These are phyloP conservation scores for Myopa tessellatipennis DNA, from an alignment of 2,888 invertebrate species.

Conservation along the genomic window DNA sequence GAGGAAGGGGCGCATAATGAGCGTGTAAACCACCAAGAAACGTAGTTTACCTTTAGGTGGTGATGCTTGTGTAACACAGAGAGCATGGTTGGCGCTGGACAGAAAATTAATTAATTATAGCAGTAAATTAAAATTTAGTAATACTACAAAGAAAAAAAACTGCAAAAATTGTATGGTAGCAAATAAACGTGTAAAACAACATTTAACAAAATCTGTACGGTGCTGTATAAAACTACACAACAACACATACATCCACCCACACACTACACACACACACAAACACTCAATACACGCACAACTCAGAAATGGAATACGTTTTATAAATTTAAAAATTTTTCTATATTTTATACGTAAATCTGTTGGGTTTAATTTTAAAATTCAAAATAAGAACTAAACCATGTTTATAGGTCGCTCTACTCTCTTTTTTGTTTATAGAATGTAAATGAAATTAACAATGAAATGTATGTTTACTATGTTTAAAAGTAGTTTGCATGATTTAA, in stretches of 20 bases:
- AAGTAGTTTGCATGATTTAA: constrained; percentile 55
- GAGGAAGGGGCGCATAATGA: no score
- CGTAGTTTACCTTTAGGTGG: neutral
- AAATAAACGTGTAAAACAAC: constrained; percentile 47
- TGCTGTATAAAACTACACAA: constrained; percentile 17
- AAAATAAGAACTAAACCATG: constrained; percentile 26
- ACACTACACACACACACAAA: constrained; percentile 29
- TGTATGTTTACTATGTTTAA: constrained; percentile 3
- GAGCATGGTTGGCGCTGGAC: constrained; percentile 24
- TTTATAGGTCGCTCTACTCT: no score
- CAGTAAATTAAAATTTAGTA: neutral
- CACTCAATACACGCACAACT: constrained; percentile 25
- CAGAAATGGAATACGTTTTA: neutral
- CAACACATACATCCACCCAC: constrained; percentile 30
- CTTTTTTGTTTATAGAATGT: neutral
- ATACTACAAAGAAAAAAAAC: constrained; percentile 1
- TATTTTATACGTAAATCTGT: neutral
- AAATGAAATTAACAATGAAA: constrained; percentile 11
- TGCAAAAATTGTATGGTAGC: constrained; percentile 46
- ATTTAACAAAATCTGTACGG: constrained; percentile 42
- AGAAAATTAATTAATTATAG: constrained; percentile 39
- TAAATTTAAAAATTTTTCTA: constrained; percentile 7
- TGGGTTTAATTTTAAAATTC: constrained; percentile 49
- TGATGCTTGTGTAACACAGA: constrained; percentile 11
- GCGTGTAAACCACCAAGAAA: constrained; percentile 14